Evolutionary conservation across 2,888 invertebrate species (phyloP).

Genomic region (Tillus elongatus): DNA sequence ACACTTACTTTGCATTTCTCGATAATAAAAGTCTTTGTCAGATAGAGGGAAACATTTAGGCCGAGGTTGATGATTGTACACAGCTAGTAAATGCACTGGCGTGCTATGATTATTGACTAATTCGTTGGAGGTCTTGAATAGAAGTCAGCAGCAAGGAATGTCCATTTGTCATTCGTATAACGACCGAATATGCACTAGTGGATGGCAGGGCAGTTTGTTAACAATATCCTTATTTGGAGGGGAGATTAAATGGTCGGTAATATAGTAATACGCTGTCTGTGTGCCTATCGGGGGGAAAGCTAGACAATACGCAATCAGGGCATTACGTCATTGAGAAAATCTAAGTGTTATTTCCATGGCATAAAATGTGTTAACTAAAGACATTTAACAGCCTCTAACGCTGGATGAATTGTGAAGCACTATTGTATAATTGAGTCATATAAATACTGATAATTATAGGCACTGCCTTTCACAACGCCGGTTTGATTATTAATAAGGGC

Average conservation of each 20-base stretch:
- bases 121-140: too few species aligned
- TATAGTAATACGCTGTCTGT: constrained; percentile 32
- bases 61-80: too few species aligned
- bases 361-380: constrained; percentile 1
- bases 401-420: background rate
- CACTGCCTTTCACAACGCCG: background rate
- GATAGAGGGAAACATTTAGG: too few species aligned
- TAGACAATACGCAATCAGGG: constrained; percentile 43
- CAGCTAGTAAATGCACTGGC: too few species aligned
- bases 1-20: too few species aligned
- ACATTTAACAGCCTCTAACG: constrained; percentile 3
- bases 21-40: too few species aligned
- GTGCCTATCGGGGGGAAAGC: too few species aligned
- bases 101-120: too few species aligned
- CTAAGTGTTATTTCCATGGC: constrained; percentile 32
- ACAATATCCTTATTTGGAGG: constrained; percentile 40
- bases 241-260: constrained; percentile 39
- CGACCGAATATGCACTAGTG: constrained; percentile 2
- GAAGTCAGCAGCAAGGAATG: too few species aligned
- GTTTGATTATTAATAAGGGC: too few species aligned
- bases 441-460: constrained; percentile 3
- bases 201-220: constrained; percentile 35
- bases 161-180: background rate
- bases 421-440: constrained; percentile 3
- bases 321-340: constrained; percentile 41